Evolutionary conservation across 2,888 invertebrate species (phyloP), one percentile per base, ranked within the genome.

Genomic region (Parnassius orleans): DNA sequence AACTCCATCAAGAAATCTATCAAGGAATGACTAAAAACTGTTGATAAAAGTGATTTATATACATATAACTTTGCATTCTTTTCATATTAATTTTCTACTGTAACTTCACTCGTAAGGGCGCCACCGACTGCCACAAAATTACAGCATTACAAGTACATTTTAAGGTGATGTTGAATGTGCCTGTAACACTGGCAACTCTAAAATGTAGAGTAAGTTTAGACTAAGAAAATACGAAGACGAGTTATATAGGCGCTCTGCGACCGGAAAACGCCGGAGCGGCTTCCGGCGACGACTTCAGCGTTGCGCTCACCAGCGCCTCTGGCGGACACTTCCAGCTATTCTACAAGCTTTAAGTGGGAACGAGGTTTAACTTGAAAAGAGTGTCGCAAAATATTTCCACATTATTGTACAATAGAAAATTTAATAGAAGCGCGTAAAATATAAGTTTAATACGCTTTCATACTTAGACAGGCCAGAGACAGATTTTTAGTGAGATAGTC

Each of bases 301-400:
- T 87, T 86, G 87, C 85, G 85, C 89, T 81, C 85, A 79, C 82
- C 80, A 85, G 84, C 87, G 88, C 87, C 88, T 85, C 86, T 81
- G 65, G 83, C 81, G 89, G 88, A 82, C 87, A 80, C 77, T 72
- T 72, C 71, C 71, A 71, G 77, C 74, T 80, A 84, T 82, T 81
- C 79, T 75, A 60, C 51, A 51, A 56, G 57, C 59, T 64, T 64
- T 64, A 64, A 61, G 50, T 58, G 54, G 50, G 63, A 58, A 51
- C 15, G 54, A 54, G 44, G 55, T 57, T 54, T 60, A 48, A 51
- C 56, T 56, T 59, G 53, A 33, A 46, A 63, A 63, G 41, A 47
- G 55, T 55, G 54, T 51, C 15, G 59, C 15, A 55, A 19, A 48
- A 50, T 50, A 12, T 53, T 33, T 53, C 43, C 33, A 14, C 12